A percentile compares a stretch with the other conserved stretches of the same genome.
These are phyloP conservation scores for Cylas formicarius DNA, from an alignment of 1,140 invertebrate genomes.

Conservation along the genomic window DNA sequence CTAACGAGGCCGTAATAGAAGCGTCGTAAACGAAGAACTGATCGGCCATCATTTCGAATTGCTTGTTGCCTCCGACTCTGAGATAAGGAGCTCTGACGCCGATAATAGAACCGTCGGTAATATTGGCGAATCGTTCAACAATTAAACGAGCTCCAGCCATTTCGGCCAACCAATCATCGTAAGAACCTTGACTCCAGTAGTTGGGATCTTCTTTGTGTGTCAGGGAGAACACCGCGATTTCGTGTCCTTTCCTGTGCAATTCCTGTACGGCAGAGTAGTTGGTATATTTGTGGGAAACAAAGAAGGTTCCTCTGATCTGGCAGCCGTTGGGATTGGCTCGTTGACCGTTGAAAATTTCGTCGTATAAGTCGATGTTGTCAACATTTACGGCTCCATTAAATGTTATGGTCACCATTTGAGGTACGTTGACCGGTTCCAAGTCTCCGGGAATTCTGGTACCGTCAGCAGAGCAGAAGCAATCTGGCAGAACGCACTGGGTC, in stretches of 20 bases:
- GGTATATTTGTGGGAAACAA: slow-evolving; percentile 92
- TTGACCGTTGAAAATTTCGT: slow-evolving; percentile 81
- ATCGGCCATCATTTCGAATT: slow-evolving; percentile 94
- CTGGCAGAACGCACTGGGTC: slow-evolving; percentile 79
- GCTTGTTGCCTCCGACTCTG: slow-evolving; percentile 86
- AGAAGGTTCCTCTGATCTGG: slow-evolving; percentile 89
- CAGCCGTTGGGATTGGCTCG: slow-evolving; percentile 89
- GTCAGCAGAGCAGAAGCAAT: slow-evolving; percentile 90
- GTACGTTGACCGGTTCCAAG: slow-evolving; percentile 75
- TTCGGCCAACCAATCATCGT: slow-evolving; percentile 90
- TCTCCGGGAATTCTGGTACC: slow-evolving; percentile 82
- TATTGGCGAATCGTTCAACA: slow-evolving; percentile 82
- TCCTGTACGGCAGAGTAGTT: slow-evolving; percentile 93
- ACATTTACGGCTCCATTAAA: slow-evolving; percentile 93
- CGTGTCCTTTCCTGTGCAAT: slow-evolving; percentile 84
- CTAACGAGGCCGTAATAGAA: slow-evolving; percentile 83
- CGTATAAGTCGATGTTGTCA: slow-evolving; percentile 87
- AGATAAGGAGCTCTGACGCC: slow-evolving; percentile 85
- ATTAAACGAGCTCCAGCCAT: slow-evolving; percentile 89
- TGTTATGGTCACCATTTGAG: slow-evolving; percentile 90
- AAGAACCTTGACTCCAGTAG: slow-evolving; percentile 80
- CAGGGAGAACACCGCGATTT: slow-evolving; percentile 89
- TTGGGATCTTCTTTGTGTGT: slow-evolving; percentile 86
- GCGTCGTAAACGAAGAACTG: slow-evolving; percentile 93
- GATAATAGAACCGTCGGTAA: slow-evolving; percentile 83